Conservation (phyloP, 2,888 invertebrate species). For the Apotomis turbidana region DNA sequence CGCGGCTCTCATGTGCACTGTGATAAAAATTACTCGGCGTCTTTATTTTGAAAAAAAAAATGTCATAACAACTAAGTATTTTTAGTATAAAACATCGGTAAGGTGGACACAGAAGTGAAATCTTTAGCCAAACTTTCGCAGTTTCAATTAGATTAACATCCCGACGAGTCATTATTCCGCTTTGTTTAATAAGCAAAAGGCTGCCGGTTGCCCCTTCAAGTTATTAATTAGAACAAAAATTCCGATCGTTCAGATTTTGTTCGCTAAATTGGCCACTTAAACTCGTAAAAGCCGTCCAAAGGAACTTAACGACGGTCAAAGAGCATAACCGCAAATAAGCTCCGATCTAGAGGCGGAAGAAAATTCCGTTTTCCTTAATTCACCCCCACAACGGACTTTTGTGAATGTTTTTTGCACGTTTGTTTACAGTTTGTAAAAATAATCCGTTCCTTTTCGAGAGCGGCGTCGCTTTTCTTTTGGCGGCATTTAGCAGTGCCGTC, state of each 20-base stretch:
- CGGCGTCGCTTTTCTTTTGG: slow-evolving; percentile 35
- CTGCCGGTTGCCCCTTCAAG: slow-evolving; percentile 64
- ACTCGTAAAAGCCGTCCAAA: slow-evolving; percentile 80
- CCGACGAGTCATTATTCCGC: slow-evolving; percentile 66
- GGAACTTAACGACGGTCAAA: slow-evolving; percentile 84
- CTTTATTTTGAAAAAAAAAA: no score
- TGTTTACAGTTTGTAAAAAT: slow-evolving; percentile 74
- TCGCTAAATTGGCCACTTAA: slow-evolving; percentile 82
- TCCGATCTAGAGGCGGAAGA: slow-evolving; percentile 77
- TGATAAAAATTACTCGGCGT: no score
- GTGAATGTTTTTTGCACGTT: slow-evolving; percentile 66
- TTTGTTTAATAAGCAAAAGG: slow-evolving; percentile 73
- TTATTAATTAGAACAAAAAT: slow-evolving; percentile 83
- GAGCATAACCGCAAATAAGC: slow-evolving; percentile 84
- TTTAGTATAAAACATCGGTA: no score
- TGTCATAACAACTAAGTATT: no score
- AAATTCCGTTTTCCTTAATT: slow-evolving; percentile 81
- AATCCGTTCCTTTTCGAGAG: slow-evolving; percentile 52
- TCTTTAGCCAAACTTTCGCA: slow-evolving; percentile 27
- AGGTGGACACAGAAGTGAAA: no score
- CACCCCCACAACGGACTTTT: slow-evolving; percentile 74
- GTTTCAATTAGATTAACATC: slow-evolving; percentile 66
- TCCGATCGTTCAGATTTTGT: slow-evolving; percentile 81
- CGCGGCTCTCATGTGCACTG: no score
- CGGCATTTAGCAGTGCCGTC: slow-evolving; percentile 26